Conservation (phyloP, 2,888 invertebrate species). For the Caenorhabditis sulstoni region DNA sequence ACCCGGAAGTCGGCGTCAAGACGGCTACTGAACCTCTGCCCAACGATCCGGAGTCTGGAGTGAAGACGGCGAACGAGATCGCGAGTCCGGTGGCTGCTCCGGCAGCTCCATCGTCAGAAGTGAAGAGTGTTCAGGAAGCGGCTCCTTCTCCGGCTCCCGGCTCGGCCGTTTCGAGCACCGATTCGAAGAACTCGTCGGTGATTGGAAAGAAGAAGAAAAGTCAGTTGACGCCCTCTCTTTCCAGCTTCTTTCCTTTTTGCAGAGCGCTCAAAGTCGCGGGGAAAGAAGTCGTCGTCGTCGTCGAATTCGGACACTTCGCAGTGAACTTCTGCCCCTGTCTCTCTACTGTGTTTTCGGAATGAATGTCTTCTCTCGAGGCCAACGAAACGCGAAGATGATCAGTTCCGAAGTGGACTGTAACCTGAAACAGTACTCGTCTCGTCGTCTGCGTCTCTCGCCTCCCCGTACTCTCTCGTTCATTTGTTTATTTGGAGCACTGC, state of each 20-base stretch:
- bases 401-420: neutral
- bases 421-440: slow-evolving; percentile 4
- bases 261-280: slow-evolving; percentile 34
- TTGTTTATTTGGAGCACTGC: slow-evolving; percentile 28
- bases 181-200: neutral
- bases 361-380: no score
- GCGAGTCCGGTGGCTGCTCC: slow-evolving; percentile 13
- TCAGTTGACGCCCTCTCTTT: neutral
- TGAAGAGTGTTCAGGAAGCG: neutral
- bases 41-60: slow-evolving; percentile 32
- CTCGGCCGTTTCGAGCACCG: slow-evolving; percentile 8
- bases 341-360: no score
- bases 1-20: slow-evolving; percentile 40
- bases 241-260: neutral
- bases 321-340: neutral
- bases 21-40: slow-evolving; percentile 15
- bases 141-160: slow-evolving; percentile 6
- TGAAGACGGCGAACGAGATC: slow-evolving; percentile 38
- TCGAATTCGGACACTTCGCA: slow-evolving; percentile 4
- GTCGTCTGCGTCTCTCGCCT: neutral
- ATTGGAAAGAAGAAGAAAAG: slow-evolving; percentile 23
- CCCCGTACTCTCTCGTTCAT: slow-evolving; percentile 15
- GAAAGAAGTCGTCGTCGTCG: slow-evolving; percentile 1
- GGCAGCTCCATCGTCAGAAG: slow-evolving; percentile 27
- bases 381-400: no score